Percentiles rank a stretch among this genome's conserved stretches.
phyloP scores from a whole-genome alignment of 2,888 invertebrate species.

The Heliconius charithonia region DNA sequence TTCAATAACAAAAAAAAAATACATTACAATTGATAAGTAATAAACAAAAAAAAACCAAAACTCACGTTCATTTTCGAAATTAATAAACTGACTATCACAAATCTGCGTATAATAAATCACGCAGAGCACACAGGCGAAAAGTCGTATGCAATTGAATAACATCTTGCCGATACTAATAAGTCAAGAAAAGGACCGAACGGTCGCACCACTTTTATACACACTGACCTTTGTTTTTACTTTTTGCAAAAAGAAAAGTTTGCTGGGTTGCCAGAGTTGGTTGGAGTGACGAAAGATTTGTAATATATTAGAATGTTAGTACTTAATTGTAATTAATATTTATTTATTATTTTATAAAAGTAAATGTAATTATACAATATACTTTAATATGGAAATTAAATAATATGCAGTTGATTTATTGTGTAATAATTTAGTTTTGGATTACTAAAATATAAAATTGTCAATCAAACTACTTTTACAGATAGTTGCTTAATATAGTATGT shows the following conservation, averaged over 20 bases:
- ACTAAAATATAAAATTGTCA: background rate
- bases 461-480: background rate
- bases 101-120: constrained; percentile 47
- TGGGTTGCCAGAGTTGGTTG: constrained; percentile 24
- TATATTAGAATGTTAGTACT: constrained; percentile 1
- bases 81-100: constrained; percentile 50
- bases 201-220: constrained; percentile 47
- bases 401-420: background rate
- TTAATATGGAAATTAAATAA: background rate
- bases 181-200: constrained; percentile 50
- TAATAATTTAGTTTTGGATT: background rate
- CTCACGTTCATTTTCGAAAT: constrained; percentile 48
- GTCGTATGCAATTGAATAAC: constrained; percentile 50
- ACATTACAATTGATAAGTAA: background rate
- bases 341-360: background rate
- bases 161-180: constrained; percentile 51
- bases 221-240: constrained; percentile 45
- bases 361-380: background rate
- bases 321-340: background rate
- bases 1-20: no score
- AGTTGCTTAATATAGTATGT: background rate
- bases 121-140: constrained; percentile 47
- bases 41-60: constrained; percentile 30
- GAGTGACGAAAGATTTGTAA: constrained; percentile 15
- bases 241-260: constrained; percentile 43